A percentile compares a stretch with the other conserved stretches of the same genome.
phyloP scores from a whole-genome alignment of 2,888 invertebrate species.

The Synergus itoensis region DNA sequence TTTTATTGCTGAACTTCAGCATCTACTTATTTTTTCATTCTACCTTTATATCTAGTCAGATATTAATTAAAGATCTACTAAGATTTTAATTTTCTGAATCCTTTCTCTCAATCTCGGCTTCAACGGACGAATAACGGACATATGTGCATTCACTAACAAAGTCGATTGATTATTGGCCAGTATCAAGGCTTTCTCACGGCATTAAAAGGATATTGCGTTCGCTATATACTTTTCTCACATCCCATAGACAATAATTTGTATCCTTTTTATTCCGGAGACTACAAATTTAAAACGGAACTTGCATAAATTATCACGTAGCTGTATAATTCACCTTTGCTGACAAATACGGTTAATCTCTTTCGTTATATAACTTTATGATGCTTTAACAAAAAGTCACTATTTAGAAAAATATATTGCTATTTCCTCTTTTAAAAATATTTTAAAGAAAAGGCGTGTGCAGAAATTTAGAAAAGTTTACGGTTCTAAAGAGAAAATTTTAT shows the following conservation, averaged over 20 bases:
- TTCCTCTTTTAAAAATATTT: too few relatives aligned
- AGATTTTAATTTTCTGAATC: conserved; percentile 1
- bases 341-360: too few relatives aligned
- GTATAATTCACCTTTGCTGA: too few relatives aligned
- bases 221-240: conserved; percentile 1
- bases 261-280: background rate
- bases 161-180: conserved; percentile 11
- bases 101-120: conserved; percentile 21
- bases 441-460: too few relatives aligned
- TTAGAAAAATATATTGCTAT: too few relatives aligned
- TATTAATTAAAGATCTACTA: conserved; percentile 15
- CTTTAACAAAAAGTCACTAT: too few relatives aligned
- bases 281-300: background rate
- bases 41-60: background rate
- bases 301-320: too few relatives aligned
- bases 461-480: too few relatives aligned
- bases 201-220: conserved; percentile 32
- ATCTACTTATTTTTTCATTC: background rate
- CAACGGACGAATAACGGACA: background rate
- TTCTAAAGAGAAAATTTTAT: too few relatives aligned
- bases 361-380: too few relatives aligned
- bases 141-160: background rate
- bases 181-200: conserved; percentile 34
- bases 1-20: background rate
- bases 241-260: conserved; percentile 10